Percentiles rank a stretch among this genome's conserved stretches.
Evolutionary conservation across 2,888 invertebrate genomes (phyloP).

Genomic region (Mechanitis messenoides): DNA sequence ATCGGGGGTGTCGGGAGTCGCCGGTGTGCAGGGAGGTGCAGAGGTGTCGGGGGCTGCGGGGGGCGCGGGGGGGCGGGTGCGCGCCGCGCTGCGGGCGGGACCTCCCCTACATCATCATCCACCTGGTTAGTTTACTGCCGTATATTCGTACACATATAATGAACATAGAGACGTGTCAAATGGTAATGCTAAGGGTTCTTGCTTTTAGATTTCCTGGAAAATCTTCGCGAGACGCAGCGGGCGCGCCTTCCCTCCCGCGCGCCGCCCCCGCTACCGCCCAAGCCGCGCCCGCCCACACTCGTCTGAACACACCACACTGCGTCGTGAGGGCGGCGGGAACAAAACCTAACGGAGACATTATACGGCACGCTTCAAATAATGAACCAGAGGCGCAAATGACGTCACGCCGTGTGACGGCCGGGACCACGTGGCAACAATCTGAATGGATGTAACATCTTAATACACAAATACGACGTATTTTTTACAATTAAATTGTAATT

Average conservation of each 20-base stretch:
- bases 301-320: slow-evolving; percentile 38
- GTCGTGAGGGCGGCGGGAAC: not conserved
- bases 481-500: too few species aligned
- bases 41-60: slow-evolving; percentile 1
- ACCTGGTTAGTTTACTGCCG: slow-evolving; percentile 45
- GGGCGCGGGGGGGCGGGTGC: slow-evolving; percentile 39
- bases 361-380: too few species aligned
- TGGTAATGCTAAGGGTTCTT: too few species aligned
- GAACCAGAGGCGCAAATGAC: too few species aligned
- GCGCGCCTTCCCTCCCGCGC: slow-evolving; percentile 47
- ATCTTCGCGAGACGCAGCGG: slow-evolving; percentile 63
- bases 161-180: too few species aligned
- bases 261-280: slow-evolving; percentile 61
- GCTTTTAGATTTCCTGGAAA: slow-evolving; percentile 58
- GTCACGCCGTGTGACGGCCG: too few species aligned
- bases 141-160: not conserved
- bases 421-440: too few species aligned
- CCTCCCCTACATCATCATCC: slow-evolving; percentile 62
- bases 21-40: not conserved
- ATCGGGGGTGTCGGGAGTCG: too few species aligned
- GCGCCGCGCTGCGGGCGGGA: slow-evolving; percentile 56
- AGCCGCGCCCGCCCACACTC: slow-evolving; percentile 54
- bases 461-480: too few species aligned
- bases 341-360: not conserved
- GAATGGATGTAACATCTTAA: too few species aligned